These are phyloP conservation scores for Chironomus tepperi DNA, from an alignment of 1,140 invertebrate species.

Conservation along the genomic window DNA sequence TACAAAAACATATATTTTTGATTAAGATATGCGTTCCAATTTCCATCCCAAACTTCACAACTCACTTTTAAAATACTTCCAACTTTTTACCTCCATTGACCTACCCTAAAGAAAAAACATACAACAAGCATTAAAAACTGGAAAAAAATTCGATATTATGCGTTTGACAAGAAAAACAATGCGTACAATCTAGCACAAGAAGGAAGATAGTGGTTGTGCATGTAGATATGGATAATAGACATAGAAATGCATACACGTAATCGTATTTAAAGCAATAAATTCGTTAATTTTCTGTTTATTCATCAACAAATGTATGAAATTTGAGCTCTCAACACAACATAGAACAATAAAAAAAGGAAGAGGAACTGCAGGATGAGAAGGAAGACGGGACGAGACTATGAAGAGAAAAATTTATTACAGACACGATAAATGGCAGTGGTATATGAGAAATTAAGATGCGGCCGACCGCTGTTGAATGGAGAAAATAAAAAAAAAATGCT, in stretches of 20 bases:
- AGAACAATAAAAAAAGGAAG: too few species aligned
- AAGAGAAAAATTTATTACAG: too few species aligned
- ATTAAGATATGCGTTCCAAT: too few species aligned
- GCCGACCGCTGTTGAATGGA: background rate
- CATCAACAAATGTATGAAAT: background rate
- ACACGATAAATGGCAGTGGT: background rate
- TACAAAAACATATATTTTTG: too few species aligned
- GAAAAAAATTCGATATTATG: background rate
- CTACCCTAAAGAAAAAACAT: constrained; percentile 16
- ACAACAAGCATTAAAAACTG: background rate
- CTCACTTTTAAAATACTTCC: background rate
- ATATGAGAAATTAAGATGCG: background rate
- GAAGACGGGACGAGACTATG: too few species aligned
- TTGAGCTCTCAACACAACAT: background rate
- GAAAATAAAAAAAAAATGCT: too few species aligned
- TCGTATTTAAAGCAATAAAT: background rate
- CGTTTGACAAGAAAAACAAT: background rate
- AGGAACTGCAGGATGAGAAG: too few species aligned
- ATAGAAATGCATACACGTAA: background rate
- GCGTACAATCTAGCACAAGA: background rate
- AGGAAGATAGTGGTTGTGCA: background rate
- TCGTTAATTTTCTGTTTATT: too few species aligned
- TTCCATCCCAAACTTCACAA: background rate
- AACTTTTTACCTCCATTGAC: background rate
- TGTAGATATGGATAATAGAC: background rate